Evolutionary conservation across 2,888 invertebrate genomes (phyloP).

Genomic region (Pteria penguin): DNA sequence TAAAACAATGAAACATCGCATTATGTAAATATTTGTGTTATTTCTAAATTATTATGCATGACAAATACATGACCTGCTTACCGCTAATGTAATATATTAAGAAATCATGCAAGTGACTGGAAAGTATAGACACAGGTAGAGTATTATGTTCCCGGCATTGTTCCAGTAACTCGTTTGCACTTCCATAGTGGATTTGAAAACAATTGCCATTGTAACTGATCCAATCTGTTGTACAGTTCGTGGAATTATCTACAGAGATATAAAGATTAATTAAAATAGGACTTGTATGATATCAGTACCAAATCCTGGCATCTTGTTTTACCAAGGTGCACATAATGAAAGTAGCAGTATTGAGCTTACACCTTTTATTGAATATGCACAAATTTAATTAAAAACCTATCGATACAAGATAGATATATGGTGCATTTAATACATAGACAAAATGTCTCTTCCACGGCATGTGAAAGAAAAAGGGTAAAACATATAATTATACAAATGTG

Average conservation of each 20-base stretch:
- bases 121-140: neutral
- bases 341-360: neutral
- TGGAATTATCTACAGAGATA: neutral
- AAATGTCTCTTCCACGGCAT: too few relatives aligned
- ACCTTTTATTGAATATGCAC: too few relatives aligned
- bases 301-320: too few relatives aligned
- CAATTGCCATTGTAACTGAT: neutral
- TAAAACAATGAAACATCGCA: too few relatives aligned
- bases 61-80: neutral
- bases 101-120: neutral
- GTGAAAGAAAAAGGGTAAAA: too few relatives aligned
- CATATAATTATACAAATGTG: too few relatives aligned
- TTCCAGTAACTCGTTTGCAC: neutral
- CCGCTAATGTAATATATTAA: neutral
- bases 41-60: too few relatives aligned
- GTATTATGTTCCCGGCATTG: neutral
- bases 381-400: too few relatives aligned
- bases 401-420: too few relatives aligned
- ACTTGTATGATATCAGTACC: neutral
- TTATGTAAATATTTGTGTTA: too few relatives aligned
- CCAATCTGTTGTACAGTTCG: constrained; percentile 9
- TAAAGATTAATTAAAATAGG: neutral
- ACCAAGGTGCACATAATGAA: too few relatives aligned
- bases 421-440: neutral
- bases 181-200: neutral